Evolutionary conservation across 2,888 invertebrate species (phyloP).

Genomic region (Pardosa pseudoannulata): DNA sequence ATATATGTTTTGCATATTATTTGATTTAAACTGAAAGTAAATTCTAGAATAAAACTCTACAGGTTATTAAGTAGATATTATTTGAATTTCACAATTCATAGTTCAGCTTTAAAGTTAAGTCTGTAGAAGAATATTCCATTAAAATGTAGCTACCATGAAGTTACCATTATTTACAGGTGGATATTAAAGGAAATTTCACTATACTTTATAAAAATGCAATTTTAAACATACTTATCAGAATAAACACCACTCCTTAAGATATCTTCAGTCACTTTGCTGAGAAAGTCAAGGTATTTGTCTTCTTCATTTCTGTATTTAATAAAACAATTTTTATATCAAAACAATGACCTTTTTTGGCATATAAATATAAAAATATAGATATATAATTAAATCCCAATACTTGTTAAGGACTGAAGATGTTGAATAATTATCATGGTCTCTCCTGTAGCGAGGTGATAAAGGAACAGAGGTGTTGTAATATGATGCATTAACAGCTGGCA

Average conservation of each 20-base stretch:
- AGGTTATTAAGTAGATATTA: too few relatives aligned
- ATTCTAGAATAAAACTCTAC: too few relatives aligned
- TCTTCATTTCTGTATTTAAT: conserved; percentile 49
- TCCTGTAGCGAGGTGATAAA: background rate
- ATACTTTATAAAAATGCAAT: too few relatives aligned
- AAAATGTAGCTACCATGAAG: too few relatives aligned
- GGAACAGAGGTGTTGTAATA: conserved; percentile 1
- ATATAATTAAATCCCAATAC: background rate
- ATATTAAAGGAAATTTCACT: too few relatives aligned
- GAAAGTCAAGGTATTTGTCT: conserved; percentile 63
- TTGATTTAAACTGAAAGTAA: too few relatives aligned
- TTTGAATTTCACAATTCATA: too few relatives aligned
- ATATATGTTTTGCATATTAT: too few relatives aligned
- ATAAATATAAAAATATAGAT: too few relatives aligned
- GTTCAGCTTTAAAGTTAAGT: too few relatives aligned
- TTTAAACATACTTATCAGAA: conserved; percentile 44
- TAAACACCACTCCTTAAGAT: conserved; percentile 68
- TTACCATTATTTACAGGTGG: too few relatives aligned
- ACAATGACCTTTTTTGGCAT: background rate
- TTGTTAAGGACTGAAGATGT: background rate
- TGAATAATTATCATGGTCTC: background rate
- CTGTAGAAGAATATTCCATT: too few relatives aligned
- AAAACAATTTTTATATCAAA: conserved; percentile 9
- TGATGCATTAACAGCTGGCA: background rate
- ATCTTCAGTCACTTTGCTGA: conserved; percentile 66